Evolutionary conservation across 2,797 vertebrate species (phyloP).

Genomic region (Darevskia mixta): DNA sequence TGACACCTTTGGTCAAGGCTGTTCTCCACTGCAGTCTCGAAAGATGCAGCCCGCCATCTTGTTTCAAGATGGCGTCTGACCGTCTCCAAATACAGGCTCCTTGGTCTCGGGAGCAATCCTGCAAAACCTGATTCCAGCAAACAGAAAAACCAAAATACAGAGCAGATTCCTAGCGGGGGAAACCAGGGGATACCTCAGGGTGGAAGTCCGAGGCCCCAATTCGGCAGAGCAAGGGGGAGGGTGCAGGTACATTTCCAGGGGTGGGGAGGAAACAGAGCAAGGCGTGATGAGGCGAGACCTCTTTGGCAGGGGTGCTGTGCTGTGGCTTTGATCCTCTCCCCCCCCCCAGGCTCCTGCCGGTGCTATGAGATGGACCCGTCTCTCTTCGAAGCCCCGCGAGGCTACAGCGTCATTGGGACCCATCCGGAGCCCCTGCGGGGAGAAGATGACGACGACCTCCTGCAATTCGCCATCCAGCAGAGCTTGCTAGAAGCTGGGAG

Average conservation of each 20-base stretch:
- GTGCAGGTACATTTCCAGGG: neutral
- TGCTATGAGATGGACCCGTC: constrained; percentile 90
- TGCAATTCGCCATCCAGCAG: constrained; percentile 98
- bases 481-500: constrained; percentile 95
- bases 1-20: too few species aligned
- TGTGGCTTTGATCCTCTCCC: neutral
- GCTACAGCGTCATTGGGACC: constrained; percentile 93
- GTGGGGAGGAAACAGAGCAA: neutral
- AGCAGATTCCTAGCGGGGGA: too few species aligned
- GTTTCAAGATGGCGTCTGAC: too few species aligned
- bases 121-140: too few species aligned
- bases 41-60: too few species aligned
- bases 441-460: constrained; percentile 91
- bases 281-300: neutral
- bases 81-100: too few species aligned
- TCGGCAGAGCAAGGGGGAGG: too few species aligned
- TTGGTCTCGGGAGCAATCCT: too few species aligned
- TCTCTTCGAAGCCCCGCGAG: constrained; percentile 91
- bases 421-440: constrained; percentile 88
- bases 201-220: too few species aligned
- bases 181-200: too few species aligned
- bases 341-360: constrained; percentile 86
- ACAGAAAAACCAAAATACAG: too few species aligned
- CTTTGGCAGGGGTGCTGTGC: neutral
- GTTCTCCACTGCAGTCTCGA: too few species aligned